Conservation (phyloP, 2,888 invertebrate genomes). For the Drymonia ruficornis region DNA sequence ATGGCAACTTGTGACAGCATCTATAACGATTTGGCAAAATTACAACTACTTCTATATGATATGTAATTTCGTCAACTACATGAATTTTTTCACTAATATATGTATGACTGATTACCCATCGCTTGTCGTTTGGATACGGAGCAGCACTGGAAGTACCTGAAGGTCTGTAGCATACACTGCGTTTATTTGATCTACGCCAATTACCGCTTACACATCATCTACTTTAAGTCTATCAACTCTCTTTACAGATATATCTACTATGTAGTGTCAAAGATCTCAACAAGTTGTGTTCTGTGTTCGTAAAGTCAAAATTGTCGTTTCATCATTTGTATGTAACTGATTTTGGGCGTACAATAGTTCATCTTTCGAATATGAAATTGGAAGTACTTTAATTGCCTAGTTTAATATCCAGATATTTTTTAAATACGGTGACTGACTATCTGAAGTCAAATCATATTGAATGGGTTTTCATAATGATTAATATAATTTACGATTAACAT, state of each 20-base stretch:
- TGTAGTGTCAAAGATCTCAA: slow-evolving; percentile 27
- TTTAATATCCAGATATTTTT: too few species aligned
- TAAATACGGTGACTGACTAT: too few species aligned
- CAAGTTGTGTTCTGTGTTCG: not conserved
- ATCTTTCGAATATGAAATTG: too few species aligned
- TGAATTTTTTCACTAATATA: slow-evolving; percentile 29
- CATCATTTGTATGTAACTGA: too few species aligned
- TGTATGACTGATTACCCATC: slow-evolving; percentile 58
- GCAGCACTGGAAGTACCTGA: slow-evolving; percentile 93
- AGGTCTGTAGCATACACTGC: slow-evolving; percentile 86
- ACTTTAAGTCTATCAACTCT: slow-evolving; percentile 24
- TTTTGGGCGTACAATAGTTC: too few species aligned
- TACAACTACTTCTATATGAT: too few species aligned
- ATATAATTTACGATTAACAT: not conserved
- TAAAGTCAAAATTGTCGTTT: not conserved
- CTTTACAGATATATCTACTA: slow-evolving; percentile 31
- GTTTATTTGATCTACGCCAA: slow-evolving; percentile 20
- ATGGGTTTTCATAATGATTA: too few species aligned
- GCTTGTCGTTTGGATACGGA: slow-evolving; percentile 72
- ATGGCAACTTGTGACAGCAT: too few species aligned
- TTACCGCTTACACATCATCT: not conserved
- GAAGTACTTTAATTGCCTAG: too few species aligned
- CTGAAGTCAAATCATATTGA: too few species aligned
- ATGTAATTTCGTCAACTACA: slow-evolving; percentile 3
- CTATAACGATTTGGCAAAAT: too few species aligned